Percentiles rank a stretch among this genome's conserved stretches.
Conservation (phyloP, 2,113 vertebrate species). For the Anolis carolinensis region DNA sequence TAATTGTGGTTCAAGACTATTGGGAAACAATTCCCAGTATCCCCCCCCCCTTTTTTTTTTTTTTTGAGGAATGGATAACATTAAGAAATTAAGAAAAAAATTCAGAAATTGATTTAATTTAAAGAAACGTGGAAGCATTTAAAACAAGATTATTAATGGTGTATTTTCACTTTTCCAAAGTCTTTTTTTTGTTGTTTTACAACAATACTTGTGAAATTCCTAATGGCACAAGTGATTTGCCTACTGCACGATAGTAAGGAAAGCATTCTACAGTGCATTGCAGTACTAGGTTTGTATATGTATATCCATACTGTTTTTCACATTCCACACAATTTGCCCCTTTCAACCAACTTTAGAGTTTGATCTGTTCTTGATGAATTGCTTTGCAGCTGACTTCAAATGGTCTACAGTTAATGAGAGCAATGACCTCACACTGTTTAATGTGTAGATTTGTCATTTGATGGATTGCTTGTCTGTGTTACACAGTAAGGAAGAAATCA, state of each 20-base stretch:
- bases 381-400: constrained; percentile 23
- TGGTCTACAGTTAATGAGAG: constrained; percentile 24
- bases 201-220: not conserved
- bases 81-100: not conserved
- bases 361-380: constrained; percentile 19
- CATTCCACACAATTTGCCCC: not conserved
- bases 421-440: constrained; percentile 32
- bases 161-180: not conserved
- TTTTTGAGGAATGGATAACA: not conserved
- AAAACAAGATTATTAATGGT: not conserved
- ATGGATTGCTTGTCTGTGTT: constrained; percentile 14
- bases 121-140: not conserved
- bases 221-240: not conserved
- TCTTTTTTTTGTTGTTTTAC: not conserved
- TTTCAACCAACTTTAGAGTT: not conserved
- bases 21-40: not conserved
- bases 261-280: not conserved
- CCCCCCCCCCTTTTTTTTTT: not conserved
- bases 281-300: not conserved
- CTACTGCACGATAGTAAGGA: not conserved
- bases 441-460: constrained; percentile 28
- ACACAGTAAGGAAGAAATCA: constrained; percentile 17
- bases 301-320: not conserved
- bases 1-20: not conserved
- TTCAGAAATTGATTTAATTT: not conserved